Base-by-base conservation (phyloP, 1,140 invertebrate genomes). In the Bombus waltoni region DNA sequence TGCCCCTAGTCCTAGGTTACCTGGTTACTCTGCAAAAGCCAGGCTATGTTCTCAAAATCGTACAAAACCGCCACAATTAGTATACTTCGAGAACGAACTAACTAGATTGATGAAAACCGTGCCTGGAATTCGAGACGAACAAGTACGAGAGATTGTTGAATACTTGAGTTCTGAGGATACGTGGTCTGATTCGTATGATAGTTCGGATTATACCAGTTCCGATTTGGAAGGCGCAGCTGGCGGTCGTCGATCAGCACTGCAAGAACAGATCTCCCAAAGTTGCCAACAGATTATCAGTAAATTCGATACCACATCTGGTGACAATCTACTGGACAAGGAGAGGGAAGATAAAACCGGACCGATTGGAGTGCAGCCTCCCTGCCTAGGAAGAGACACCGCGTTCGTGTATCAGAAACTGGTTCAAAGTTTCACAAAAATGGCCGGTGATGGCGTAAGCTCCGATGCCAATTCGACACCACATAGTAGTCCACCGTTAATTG, bases 101-200 rank as follows among this genome's bases (percentile, higher is more conserved):
- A 98, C 98, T 0, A 96, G 98, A 76, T 94, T 99, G 83, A 99
- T 98, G 98, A 98, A 98, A 95, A 98, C 98, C 0, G 98, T 98
- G 8, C 98, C 98, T 0, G 98, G 98, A 2, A 98, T 98, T 81
- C 96, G 98, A 71, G 98, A 98, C 87, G 98, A 98, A 85, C 98
- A 98, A 94, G 98, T 98, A 28, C 96, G 97, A 44, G 98, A 98
- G 94, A 98, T 99, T 22, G 98, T 98, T 0, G 98, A 98, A 94
- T 98, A 98, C 94, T 95, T 98, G 71, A 98, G 98, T 85, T 98
- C 97, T 76, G 98, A 98, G 92, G 98, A 99, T 89, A 98, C 98
- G 5, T 98, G 98, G 98, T 98, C 98, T 82, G 98, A 98, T 93
- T 98, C 98, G 1, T 98, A 98, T 90, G 98, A 98, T 92, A 98